Evolutionary conservation across 37 sponge, comb jelly and placozoan genomes (phyloP).

Genomic region (Diacarnus erythraeanus): DNA sequence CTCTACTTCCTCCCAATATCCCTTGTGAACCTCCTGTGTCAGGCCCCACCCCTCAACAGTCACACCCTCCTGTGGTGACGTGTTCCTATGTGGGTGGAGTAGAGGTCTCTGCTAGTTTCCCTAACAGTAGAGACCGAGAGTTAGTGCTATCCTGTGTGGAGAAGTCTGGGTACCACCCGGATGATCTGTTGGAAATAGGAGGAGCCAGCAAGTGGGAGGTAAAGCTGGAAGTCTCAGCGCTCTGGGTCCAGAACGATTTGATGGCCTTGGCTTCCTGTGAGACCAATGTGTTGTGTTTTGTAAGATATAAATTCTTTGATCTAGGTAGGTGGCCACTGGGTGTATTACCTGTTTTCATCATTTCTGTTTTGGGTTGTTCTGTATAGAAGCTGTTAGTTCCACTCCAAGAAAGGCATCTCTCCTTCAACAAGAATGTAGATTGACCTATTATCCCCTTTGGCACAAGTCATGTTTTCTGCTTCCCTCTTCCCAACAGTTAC

Average conservation of each 20-base stretch:
- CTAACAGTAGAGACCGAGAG: constrained; percentile 34
- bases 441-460: constrained; percentile 28
- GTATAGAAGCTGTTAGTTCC: constrained; percentile 29
- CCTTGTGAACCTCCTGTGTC: not conserved
- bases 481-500: constrained; percentile 15
- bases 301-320: constrained; percentile 72
- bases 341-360: not conserved
- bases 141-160: constrained; percentile 29
- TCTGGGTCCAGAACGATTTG: constrained; percentile 23
- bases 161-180: constrained; percentile 34
- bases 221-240: not conserved
- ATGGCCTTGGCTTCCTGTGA: not conserved
- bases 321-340: constrained; percentile 42
- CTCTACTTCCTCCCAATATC: constrained; percentile 9
- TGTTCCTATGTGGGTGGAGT: constrained; percentile 56
- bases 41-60: not conserved
- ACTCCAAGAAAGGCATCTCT: constrained; percentile 8
- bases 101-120: constrained; percentile 61
- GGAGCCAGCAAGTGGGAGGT: no score
- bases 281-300: constrained; percentile 25
- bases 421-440: constrained; percentile 3
- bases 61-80: not conserved
- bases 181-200: no score
- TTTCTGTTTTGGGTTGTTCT: not conserved
- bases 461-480: constrained; percentile 14